Conservation (phyloP, 2,113 vertebrate species). For the Corythornis cristatus region DNA sequence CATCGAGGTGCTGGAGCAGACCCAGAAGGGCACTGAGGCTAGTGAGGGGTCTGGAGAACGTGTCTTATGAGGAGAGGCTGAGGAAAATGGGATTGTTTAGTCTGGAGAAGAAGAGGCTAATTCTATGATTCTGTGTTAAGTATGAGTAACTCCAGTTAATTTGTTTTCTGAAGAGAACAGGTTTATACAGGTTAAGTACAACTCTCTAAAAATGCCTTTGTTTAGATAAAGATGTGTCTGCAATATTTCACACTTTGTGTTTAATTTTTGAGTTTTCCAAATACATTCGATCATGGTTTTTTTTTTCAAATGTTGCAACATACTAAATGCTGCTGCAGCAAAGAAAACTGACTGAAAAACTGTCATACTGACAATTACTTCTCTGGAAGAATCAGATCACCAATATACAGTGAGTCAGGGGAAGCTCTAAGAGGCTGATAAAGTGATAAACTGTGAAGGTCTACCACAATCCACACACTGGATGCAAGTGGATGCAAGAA, state of each 20-base stretch:
- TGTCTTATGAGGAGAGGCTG: too few relatives aligned
- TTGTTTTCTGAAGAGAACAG: neutral
- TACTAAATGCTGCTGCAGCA: neutral
- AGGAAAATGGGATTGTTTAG: too few relatives aligned
- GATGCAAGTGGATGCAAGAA: neutral
- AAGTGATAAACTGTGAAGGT: neutral
- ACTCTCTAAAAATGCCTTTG: neutral
- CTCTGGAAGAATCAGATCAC: neutral
- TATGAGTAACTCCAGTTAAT: neutral
- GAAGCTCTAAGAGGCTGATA: neutral
- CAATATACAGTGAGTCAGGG: neutral
- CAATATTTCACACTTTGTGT: neutral
- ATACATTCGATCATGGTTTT: neutral
- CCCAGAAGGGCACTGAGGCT: too few relatives aligned
- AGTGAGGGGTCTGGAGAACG: too few relatives aligned
- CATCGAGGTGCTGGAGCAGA: too few relatives aligned
- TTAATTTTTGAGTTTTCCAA: neutral
- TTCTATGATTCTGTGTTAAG: neutral
- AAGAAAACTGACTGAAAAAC: neutral
- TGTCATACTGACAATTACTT: neutral
- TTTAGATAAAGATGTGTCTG: neutral
- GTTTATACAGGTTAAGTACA: neutral
- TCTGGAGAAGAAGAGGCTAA: too few relatives aligned
- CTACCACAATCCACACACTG: neutral
- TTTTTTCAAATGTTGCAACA: neutral